These are phyloP conservation scores for Tetrao urogallus DNA, from an alignment of 2,113 vertebrate genomes.

Conservation along the genomic window DNA sequence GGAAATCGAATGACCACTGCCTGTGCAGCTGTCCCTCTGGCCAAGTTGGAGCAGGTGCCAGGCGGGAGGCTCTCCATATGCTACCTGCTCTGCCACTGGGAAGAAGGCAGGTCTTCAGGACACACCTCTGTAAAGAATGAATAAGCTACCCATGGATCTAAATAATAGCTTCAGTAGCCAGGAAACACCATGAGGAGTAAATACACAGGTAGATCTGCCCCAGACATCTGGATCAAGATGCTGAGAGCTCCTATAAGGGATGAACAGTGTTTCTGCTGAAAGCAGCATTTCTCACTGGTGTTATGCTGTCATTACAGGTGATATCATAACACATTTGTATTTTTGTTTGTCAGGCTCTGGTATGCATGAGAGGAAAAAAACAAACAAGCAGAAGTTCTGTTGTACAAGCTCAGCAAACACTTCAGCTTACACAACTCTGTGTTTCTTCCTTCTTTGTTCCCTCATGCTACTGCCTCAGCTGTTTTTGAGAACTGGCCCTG, in stretches of 20 bases:
- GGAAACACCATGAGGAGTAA: slow-evolving; percentile 2
- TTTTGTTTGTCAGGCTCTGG: neutral
- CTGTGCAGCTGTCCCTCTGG: neutral
- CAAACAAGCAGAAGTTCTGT: neutral
- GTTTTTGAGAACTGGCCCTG: neutral
- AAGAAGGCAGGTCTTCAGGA: neutral
- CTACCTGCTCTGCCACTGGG: neutral
- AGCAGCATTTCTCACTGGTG: neutral
- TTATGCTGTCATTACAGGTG: neutral
- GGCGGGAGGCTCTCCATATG: neutral
- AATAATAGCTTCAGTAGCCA: slow-evolving; percentile 15
- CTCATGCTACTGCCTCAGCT: neutral
- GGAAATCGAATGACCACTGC: neutral
- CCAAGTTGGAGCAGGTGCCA: slow-evolving; percentile 50
- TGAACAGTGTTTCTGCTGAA: slow-evolving; percentile 2
- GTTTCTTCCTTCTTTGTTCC: neutral
- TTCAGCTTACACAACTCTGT: neutral
- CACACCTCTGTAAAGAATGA: slow-evolving; percentile 28
- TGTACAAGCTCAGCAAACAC: neutral
- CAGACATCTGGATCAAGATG: neutral
- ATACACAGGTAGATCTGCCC: slow-evolving; percentile 9
- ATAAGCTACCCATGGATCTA: neutral
- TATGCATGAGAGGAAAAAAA: neutral
- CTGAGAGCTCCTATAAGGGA: neutral
- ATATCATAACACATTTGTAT: neutral